These are phyloP conservation scores for Terebella lapidaria DNA, from an alignment of 2,888 invertebrate genomes.

Conservation along the genomic window DNA sequence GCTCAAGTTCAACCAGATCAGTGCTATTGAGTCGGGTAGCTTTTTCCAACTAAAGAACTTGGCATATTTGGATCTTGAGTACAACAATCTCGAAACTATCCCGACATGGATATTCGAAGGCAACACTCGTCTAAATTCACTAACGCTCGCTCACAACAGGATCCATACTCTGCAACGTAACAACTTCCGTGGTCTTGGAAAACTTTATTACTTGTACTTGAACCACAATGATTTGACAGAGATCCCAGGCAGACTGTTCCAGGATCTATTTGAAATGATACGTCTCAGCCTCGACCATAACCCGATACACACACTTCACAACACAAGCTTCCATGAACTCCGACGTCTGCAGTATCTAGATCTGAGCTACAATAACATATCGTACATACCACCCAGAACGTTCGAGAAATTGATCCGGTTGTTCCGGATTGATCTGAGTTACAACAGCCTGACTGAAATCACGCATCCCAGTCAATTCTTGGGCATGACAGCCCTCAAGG, in stretches of 20 bases:
- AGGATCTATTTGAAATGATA: neutral
- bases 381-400: neutral
- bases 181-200: conserved; percentile 6
- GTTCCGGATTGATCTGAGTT: conserved; percentile 6
- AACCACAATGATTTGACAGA: conserved; percentile 5
- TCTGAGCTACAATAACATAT: conserved; percentile 5
- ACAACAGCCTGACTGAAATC: conserved; percentile 7
- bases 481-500: neutral
- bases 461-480: neutral
- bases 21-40: neutral
- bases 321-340: conserved; percentile 8
- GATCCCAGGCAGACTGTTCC: conserved; percentile 4
- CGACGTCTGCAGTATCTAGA: conserved; percentile 4
- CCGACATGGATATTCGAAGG: neutral
- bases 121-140: neutral
- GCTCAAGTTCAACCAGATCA: conserved; percentile 2
- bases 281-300: conserved; percentile 7
- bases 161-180: neutral
- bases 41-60: neutral
- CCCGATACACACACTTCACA: neutral
- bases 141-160: conserved; percentile 5
- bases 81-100: conserved; percentile 1
- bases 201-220: conserved; percentile 9
- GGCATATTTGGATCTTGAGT: conserved; percentile 7
- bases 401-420: conserved; percentile 4